Evolutionary conservation across 2,888 invertebrate species (phyloP), one percentile per base, ranked within the genome.

Genomic region (Drosophila acutilabella): DNA sequence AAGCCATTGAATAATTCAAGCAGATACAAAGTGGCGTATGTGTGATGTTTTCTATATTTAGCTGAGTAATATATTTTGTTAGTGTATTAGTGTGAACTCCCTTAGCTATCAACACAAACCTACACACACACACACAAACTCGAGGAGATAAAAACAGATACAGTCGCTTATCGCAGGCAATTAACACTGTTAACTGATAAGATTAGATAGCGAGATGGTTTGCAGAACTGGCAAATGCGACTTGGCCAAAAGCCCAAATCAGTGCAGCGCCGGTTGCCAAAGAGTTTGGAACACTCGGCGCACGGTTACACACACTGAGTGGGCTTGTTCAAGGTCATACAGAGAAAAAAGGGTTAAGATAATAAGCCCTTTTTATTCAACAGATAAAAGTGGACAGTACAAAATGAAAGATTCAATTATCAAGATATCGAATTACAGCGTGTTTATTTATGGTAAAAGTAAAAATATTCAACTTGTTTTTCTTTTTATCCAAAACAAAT

Each of bases 1-100:
- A 89, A 85, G 80, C 88, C 66, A 58, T 70, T 69, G 75, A 88
- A 83, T 88, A 65, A 75, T 82, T 78, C 69, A 68, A 68, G 16
- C 42, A 14, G 8, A 44, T 48, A 20, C 45, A 45, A 47, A 20
- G 33, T 8, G 44, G 60, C 36, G 44, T 45, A 48, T 41, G 16
- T 51, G 18, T 23, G 14, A 14, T 23, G 8, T 52, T 56, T 20
- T 48, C 30, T 48, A 48, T 47, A 47, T 56, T 40, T 53, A 61
- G 13, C 30, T 45, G 44, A 42, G 14, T 11, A 40, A 38, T 16
- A 40, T 20, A 38, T 16, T 18, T 23, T 40, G 75, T 48, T 47
- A 60, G 59, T 71, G 48, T 65, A 67, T 58, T 57, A 51, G 53
- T 70, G 38, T 53, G 26, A 54, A 38, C 51, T 44, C 16, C 40